These are phyloP conservation scores for Hypselothyrea guttata DNA, from an alignment of 2,888 invertebrate species.

Conservation along the genomic window DNA sequence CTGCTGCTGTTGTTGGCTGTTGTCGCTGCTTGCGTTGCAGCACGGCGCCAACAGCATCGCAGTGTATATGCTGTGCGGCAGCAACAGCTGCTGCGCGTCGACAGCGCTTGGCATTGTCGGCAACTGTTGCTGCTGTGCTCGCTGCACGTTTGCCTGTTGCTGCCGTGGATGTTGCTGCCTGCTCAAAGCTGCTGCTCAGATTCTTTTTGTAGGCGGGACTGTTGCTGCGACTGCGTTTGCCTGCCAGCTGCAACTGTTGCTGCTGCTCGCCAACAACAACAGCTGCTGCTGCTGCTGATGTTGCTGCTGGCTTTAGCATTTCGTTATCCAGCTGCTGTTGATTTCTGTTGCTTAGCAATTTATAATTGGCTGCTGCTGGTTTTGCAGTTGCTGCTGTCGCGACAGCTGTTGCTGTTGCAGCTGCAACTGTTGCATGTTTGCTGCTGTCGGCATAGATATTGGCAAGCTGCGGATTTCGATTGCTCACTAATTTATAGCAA, in stretches of 20 bases:
- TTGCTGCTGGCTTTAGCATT: constrained; percentile 23
- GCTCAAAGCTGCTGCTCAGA: constrained; percentile 79
- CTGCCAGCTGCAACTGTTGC: constrained; percentile 21
- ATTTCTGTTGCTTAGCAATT: constrained; percentile 23
- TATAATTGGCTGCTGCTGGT: constrained; percentile 38
- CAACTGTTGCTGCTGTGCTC: constrained; percentile 16
- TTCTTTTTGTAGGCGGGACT: constrained; percentile 80
- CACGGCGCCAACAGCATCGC: constrained; percentile 53
- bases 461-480: constrained; percentile 60
- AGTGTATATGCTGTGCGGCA: constrained; percentile 67
- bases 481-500: constrained; percentile 77
- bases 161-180: constrained; percentile 19
- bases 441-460: constrained; percentile 68
- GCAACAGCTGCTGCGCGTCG: constrained; percentile 65
- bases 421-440: constrained; percentile 43
- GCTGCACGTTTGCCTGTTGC: constrained; percentile 21
- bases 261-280: constrained; percentile 23
- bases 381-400: constrained; percentile 35
- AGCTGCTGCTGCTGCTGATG: constrained; percentile 37
- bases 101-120: constrained; percentile 50
- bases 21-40: constrained; percentile 54
- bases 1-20: constrained; percentile 24
- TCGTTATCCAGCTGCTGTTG: no score
- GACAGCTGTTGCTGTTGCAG: constrained; percentile 34
- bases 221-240: constrained; percentile 45